Base-by-base conservation (phyloP, 2,888 invertebrate species). In the Caenorhabditis auriculariae region DNA sequence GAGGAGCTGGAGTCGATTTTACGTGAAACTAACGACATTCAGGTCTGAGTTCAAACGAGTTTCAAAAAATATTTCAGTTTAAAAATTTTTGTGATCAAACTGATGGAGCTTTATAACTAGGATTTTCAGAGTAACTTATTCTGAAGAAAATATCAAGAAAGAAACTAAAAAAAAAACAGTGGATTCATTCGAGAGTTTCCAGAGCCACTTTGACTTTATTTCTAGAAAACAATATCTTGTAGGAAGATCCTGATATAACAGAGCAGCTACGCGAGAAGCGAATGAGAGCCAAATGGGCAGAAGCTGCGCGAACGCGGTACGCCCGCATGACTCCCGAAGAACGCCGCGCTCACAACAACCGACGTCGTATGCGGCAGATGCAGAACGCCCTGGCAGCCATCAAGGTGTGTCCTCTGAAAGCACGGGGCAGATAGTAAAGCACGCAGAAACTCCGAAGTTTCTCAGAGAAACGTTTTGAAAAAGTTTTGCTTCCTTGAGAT, bases 281-380 rank as follows among this genome's bases (percentile, higher is more conserved):
- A 32, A 76, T 79, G 75, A 65, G 79, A 15, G 79, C 79, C 19
- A 73, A 76, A 47, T 79, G 79, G 79, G 79, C 79, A 2, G 79
- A 79, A 54, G 79, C 79, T n/a, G 79, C 79, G 1, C 66, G 79
- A 5, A 66, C 73, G 6, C 62, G 79, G 12, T 70, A 67, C 37
- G 70, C 66, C 26, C 44, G 76, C 24, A 76, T 75, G 76, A 69
- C 63, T 6, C 64, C 69, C 12, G 75, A 75, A 39, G 80, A 79
- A 51, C 59, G 79, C 23, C 54, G 75, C 21, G 72, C 70, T 4
- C 80, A 79, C 54, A 79, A 79, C 54, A 75, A 73, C 29, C 60
- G 75, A 32, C 55, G 79, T 15, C 64, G 79, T 7, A 70, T 77
- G 71, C 69, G 79, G 12, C 79, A 79, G 53, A 69, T 79, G 67